A percentile compares a stretch with the other conserved stretches of the same genome.
Evolutionary conservation across 2,113 vertebrate genomes (phyloP).

Genomic region (Microcebus griseorufus): DNA sequence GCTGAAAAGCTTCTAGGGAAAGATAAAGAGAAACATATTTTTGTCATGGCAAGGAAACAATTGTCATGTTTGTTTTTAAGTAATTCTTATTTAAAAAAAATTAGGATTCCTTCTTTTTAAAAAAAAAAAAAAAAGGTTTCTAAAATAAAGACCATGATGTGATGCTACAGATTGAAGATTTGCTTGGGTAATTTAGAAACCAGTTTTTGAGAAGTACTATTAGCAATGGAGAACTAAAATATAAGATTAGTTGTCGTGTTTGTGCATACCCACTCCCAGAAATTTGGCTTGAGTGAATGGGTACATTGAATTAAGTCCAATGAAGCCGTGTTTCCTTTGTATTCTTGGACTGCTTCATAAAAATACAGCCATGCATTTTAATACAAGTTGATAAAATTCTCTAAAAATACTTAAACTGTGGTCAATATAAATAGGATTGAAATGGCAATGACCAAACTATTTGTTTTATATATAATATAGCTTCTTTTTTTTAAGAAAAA

Average conservation of each 20-base stretch:
- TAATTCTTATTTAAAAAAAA: constrained; percentile 12
- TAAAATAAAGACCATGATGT: constrained; percentile 32
- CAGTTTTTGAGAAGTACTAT: background rate
- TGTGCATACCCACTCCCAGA: background rate
- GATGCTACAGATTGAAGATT: constrained; percentile 11
- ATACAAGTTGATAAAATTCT: constrained; percentile 21
- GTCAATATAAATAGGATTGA: background rate
- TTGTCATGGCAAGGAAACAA: constrained; percentile 25
- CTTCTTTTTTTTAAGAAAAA: background rate
- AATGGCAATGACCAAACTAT: background rate
- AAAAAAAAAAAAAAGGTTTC: background rate
- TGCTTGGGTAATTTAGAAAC: constrained; percentile 29
- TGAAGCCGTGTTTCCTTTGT: background rate
- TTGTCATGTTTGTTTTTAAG: constrained; percentile 11
- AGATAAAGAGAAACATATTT: constrained; percentile 38
- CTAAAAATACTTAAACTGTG: background rate
- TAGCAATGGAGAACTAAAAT: background rate
- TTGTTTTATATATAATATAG: background rate
- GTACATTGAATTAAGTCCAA: background rate
- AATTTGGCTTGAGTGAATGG: constrained; percentile 10
- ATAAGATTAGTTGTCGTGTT: background rate
- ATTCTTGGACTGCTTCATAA: background rate
- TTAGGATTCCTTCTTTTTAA: background rate
- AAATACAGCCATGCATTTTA: constrained; percentile 10
- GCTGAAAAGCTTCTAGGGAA: constrained; percentile 31